Conservation (phyloP, 2,797 vertebrate genomes). For the Aythya fuligula region DNA sequence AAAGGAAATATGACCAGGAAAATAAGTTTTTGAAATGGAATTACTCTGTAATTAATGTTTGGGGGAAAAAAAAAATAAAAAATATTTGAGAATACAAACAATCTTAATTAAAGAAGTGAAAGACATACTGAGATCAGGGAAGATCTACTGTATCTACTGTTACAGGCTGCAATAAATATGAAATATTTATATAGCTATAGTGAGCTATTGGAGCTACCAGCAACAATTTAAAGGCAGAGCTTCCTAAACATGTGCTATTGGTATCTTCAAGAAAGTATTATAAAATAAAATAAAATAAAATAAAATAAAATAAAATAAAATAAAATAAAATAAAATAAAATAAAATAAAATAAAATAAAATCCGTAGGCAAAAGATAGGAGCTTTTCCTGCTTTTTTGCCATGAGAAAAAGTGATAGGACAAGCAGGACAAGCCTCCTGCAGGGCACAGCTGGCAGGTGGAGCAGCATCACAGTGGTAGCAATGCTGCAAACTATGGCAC, state of each 20-base stretch:
- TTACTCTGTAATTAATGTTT: not conserved
- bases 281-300: not conserved
- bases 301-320: too few species aligned
- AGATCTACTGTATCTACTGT: rapidly evolving
- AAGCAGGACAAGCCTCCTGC: not conserved
- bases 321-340: too few species aligned
- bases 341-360: not conserved
- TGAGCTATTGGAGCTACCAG: not conserved
- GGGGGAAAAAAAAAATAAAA: not conserved
- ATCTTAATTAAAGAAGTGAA: not conserved
- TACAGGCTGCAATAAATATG: not conserved
- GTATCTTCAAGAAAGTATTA: not conserved
- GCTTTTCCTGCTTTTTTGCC: not conserved
- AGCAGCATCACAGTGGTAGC: rapidly evolving
- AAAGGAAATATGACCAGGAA: not conserved
- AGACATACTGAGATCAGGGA: not conserved
- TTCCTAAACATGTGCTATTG: not conserved
- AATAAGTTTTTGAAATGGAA: not conserved
- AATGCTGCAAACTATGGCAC: not conserved
- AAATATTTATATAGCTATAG: not conserved
- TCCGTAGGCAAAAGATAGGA: not conserved
- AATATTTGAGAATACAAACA: not conserved
- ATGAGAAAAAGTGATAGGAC: not conserved
- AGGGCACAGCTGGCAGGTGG: not conserved
- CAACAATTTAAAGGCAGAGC: not conserved